These are phyloP conservation scores for Fregetta grallaria DNA, from an alignment of 2,113 vertebrate genomes.

Conservation along the genomic window DNA sequence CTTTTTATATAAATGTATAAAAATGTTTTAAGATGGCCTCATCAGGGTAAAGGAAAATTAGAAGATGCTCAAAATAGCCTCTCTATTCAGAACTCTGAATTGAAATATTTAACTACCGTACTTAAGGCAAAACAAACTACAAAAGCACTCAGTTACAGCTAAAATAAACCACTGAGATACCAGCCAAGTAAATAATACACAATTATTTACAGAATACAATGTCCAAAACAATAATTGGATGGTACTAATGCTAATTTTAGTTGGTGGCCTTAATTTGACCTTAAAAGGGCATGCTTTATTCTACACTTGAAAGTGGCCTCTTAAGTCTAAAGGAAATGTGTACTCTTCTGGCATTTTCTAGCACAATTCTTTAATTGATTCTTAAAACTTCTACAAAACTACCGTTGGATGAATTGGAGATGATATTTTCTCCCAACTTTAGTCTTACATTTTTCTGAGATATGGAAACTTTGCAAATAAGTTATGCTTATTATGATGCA, in stretches of 20 bases:
- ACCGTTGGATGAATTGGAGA: background rate
- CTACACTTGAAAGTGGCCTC: conserved; percentile 51
- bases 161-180: background rate
- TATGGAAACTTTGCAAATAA: conserved; percentile 38
- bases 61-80: background rate
- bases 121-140: background rate
- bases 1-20: background rate
- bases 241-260: conserved; percentile 9
- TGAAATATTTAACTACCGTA: background rate
- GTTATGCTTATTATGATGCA: conserved; percentile 5
- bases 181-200: background rate
- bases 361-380: conserved; percentile 29
- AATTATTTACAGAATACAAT: background rate
- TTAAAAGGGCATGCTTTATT: conserved; percentile 14
- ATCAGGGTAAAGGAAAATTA: background rate
- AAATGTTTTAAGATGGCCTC: background rate
- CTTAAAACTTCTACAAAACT: conserved; percentile 6
- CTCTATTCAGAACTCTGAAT: background rate
- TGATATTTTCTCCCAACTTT: conserved; percentile 49
- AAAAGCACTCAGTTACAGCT: background rate
- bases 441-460: conserved; percentile 50
- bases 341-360: conserved; percentile 55
- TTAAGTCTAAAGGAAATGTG: conserved; percentile 37
- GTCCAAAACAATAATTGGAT: background rate
- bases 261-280: background rate